Evolutionary conservation across 2,797 vertebrate genomes (phyloP), one percentile per base, ranked within the genome.

Genomic region (Coranthus polyacanthus): DNA sequence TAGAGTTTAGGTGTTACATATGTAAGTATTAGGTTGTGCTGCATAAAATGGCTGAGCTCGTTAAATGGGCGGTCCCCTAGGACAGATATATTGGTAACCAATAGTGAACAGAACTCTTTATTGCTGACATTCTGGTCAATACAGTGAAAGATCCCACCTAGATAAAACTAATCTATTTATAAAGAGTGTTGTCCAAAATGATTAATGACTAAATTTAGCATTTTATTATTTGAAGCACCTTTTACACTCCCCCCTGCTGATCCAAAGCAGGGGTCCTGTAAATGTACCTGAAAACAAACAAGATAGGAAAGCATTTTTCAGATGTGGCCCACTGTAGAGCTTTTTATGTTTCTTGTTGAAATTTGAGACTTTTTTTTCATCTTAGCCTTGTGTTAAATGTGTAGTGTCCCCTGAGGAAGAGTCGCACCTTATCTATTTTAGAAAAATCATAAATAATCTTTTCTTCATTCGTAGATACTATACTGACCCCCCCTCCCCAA

Each of bases 1-100:
- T 94, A 89, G 86, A 87, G 89, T 92, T 90, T 91, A 89, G 82
- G 85, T 92, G 90, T 94, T 92, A 88, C 83, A 90, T 92, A 89
- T 93, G 85, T 88, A 92, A 88, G 87, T 92, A 81, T 89, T 91
- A 92, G 89, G 82, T 92, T 89, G 92, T 93, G 88, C 89, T 92
- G 86, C 91, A 92, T 92, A 81, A 88, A 91, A 91, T 73, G 86
- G 88, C 89, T 88, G 82, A 92, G 89, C 89, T 83, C 87, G 89
- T 88, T 79, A 86, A 89, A 87, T 75, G 87, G 85, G 88, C 90
- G 72, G 92, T 93, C 93, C 92, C 91, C 86, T 92, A 88, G 93
- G 92, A 94, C 93, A 93, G 92, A 93, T 93, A 95, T 94, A 94
- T 95, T 94, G 93, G 93, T 94, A 94, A 94, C 93, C 93, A 94